Conservation (phyloP, 2,888 invertebrate genomes). For the Cremastinae sp. region DNA sequence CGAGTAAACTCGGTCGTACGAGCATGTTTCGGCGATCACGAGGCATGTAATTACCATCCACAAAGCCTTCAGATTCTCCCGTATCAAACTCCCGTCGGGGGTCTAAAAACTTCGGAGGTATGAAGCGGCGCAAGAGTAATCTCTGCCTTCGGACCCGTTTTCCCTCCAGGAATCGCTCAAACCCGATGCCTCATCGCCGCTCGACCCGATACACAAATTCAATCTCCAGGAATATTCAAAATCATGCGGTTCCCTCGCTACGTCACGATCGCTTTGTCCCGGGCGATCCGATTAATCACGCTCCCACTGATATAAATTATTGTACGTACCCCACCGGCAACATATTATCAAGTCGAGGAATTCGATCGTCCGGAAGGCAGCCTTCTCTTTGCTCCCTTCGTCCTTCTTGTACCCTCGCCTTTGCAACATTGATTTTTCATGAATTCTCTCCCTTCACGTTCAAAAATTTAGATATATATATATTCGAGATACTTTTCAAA, state of each 20-base stretch:
- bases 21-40: constrained; percentile 60
- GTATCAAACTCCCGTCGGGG: constrained; percentile 25
- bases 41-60: constrained; percentile 58
- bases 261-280: constrained; percentile 28
- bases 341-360: neutral
- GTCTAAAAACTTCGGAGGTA: constrained; percentile 11
- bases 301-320: constrained; percentile 3
- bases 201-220: constrained; percentile 31
- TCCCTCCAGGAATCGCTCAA: neutral
- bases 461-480: too few species aligned
- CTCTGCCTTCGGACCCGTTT: neutral
- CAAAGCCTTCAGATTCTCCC: constrained; percentile 35
- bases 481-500: too few species aligned
- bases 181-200: neutral
- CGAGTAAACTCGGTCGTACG: constrained; percentile 34
- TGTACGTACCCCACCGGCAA: neutral
- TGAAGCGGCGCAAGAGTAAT: neutral
- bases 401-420: too few species aligned
- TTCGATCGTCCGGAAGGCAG: neutral
- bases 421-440: too few species aligned
- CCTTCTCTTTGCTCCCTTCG: too few species aligned
- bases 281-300: constrained; percentile 26
- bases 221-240: constrained; percentile 31
- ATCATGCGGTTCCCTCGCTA: neutral
- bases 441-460: too few species aligned